Base-by-base conservation (phyloP, 2,113 vertebrate species). In the Gila orcuttii region DNA sequence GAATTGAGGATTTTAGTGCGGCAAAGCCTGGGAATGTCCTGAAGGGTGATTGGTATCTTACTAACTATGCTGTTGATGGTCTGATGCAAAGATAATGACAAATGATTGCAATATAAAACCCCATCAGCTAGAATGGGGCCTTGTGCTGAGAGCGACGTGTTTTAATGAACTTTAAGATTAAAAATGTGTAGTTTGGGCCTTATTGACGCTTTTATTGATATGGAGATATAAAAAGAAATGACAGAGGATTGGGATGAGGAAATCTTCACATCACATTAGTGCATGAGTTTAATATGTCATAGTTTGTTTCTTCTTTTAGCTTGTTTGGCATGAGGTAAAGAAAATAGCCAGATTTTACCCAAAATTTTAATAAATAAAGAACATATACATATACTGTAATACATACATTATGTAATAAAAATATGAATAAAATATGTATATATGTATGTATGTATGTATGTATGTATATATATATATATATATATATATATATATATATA, bases 21-120 rank as follows among this genome's bases (percentile, higher is more conserved):
- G 21, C 23, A 73, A 83, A 39, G 81, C 50, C 2, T 59, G 31
- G 3, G 1, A 83, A 59, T 42, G 82, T 83, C 82, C 50, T 73
- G 68, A 73, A 59, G 82, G 82, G 68, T 83, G 82, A 83, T 83
- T 57, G 82, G 82, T 83, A 83, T 83, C 82, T 83, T 59, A 42
- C 68, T 83, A 83, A 83, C 82, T 73, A 59, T 10, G 50, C 31
- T 73, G 47, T 36, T 83, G 68, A 73, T 42, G 50, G 50, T 42
- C 50, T 73, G 68, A 83, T 83, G 42, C 31, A 5, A 57, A 83
- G 47, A 83, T 83, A 83, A 83, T 57, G 82, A 83, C 82, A 57
- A 33, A 28, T 59, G 68, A 83, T 83, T 73, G 64, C 50, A 23
- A 83, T 83, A n/a, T 73, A 83, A 83, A 69, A 66, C 13, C 77